A percentile compares a stretch with the other conserved stretches of the same genome.
Conservation (phyloP, 2,113 vertebrate species). For the Myxocyprinus asiaticus region DNA sequence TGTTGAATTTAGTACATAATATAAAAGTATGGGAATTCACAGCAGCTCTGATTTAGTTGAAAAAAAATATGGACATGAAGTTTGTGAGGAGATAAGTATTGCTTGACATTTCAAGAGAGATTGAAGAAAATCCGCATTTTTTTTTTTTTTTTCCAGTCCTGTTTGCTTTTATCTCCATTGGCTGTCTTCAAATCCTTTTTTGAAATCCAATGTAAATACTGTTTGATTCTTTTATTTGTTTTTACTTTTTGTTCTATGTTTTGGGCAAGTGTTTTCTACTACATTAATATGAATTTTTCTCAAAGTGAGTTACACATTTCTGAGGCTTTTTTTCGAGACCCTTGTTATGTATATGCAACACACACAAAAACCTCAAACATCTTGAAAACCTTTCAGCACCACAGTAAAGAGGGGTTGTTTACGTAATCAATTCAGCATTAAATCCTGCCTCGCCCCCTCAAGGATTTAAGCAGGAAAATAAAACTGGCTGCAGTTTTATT, state of each 20-base stretch:
- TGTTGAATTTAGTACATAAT: background rate
- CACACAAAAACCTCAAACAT: slow-evolving; percentile 1
- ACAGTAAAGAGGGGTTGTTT: slow-evolving; percentile 11
- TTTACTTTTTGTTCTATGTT: background rate
- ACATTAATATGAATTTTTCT: background rate
- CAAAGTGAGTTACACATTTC: background rate
- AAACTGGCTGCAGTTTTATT: slow-evolving; percentile 37
- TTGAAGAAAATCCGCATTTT: background rate
- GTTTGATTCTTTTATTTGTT: slow-evolving; percentile 15
- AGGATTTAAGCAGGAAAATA: slow-evolving; percentile 37
- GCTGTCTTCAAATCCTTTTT: background rate
- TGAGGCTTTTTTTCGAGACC: slow-evolving; percentile 8
- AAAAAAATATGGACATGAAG: too few species aligned
- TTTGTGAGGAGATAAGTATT: background rate
- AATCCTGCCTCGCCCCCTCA: background rate
- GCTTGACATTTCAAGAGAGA: background rate
- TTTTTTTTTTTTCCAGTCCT: background rate
- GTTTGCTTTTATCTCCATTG: background rate
- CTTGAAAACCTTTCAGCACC: slow-evolving; percentile 20
- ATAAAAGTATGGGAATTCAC: background rate
- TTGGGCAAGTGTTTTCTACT: background rate
- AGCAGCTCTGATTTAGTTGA: slow-evolving; percentile 1
- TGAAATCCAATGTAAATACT: slow-evolving; percentile 17
- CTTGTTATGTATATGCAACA: background rate
- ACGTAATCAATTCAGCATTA: slow-evolving; percentile 28